Base-by-base conservation (phyloP, 2,888 invertebrate genomes). In the Allygus modestus region DNA sequence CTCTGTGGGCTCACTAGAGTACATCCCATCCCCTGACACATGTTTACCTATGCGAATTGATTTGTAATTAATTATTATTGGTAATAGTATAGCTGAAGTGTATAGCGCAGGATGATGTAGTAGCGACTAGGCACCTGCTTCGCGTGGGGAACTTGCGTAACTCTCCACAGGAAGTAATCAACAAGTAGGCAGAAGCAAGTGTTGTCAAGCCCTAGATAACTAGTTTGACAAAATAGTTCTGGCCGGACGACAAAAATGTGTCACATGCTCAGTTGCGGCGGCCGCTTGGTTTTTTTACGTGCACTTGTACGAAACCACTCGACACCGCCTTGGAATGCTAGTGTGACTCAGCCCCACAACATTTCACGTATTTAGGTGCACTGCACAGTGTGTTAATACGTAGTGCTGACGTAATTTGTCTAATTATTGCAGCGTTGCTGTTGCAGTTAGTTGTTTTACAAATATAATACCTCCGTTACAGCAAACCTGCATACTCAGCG, bases 211-310 rank as follows among this genome's bases (percentile, higher is more conserved):
- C 58, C 58, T 2, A 31, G 28, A 65, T 26, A 28, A 26, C 65
- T 65, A 65, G 65, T 28, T 58, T 65, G 65, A 65, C 65, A 65
- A 65, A 65, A 65, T 20, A 28, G 65, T 65, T 28, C 65, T 65
- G 65, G 65, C 65, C 65, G 31, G 20, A 17, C 26, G 65, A 65
- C 65, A 65, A 65, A 31, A 23, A 54, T 54, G 54, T 54, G 54
- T 54, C 54, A 54, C 54, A 20, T 46, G 46, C 46, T 51, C 51
- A 51, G 51, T 51, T n/a, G 9, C 23, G 20, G 20, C 54, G 17
- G 65, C 28, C 4, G 65, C 65, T 28, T 4, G 51, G 17, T 15
- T 46, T 54, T 54, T 54, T 58, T 65, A 28, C 31, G 28, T 15
- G 28, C 15, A 17, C 23, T 9, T 17, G 65, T 15, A 28, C 26